phyloP scores from a whole-genome alignment of 1,140 invertebrate genomes.

The Trichonephila inaurata region DNA sequence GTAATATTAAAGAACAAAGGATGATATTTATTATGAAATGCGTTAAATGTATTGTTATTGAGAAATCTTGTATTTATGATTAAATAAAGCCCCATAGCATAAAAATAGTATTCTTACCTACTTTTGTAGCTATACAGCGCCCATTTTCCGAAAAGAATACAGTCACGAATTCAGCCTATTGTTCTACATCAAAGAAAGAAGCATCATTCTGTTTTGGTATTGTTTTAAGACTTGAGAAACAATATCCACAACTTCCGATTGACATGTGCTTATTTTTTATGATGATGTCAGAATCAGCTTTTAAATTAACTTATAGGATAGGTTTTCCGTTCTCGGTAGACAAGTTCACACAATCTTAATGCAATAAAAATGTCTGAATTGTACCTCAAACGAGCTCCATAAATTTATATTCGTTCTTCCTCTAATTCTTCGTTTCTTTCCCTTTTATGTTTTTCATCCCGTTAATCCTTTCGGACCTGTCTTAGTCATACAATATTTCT shows the following conservation, averaged over 20 bases:
- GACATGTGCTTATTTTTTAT: constrained; percentile 15
- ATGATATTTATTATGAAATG: not conserved
- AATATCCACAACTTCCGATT: not conserved
- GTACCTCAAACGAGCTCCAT: not conserved
- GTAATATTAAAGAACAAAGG: not conserved
- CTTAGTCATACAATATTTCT: not conserved
- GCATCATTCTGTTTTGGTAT: not conserved
- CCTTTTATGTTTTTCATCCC: not conserved
- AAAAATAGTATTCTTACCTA: constrained; percentile 11
- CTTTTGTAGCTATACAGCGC: not conserved
- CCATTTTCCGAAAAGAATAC: not conserved
- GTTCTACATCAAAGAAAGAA: constrained; percentile 15
- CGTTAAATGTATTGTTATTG: not conserved
- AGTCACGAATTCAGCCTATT: constrained; percentile 10
- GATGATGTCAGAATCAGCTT: constrained; percentile 1
- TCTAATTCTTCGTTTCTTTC: not conserved
- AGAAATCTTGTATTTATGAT: not conserved
- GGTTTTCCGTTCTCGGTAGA: not conserved
- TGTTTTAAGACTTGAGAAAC: constrained; percentile 3
- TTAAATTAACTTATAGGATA: constrained; percentile 22
- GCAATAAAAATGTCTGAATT: constrained; percentile 10
- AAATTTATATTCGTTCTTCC: not conserved
- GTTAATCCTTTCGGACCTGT: not conserved
- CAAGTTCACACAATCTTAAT: constrained; percentile 23
- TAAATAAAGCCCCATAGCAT: not conserved